Evolutionary conservation across 2,797 vertebrate genomes (phyloP), one percentile per base, ranked within the genome.

Genomic region (Coregonus ussuriensis): DNA sequence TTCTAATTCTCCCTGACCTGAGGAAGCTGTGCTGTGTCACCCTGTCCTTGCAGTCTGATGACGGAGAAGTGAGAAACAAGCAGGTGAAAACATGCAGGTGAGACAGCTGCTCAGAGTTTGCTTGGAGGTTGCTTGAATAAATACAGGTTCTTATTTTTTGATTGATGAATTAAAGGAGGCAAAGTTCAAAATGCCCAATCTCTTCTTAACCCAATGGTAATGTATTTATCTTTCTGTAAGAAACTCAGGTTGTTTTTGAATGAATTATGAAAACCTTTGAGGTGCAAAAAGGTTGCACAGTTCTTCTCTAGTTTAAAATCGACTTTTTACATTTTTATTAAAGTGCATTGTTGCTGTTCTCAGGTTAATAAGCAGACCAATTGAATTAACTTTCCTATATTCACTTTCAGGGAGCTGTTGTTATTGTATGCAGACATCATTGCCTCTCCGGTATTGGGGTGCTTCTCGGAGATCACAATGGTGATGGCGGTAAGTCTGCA

Each of bases 81-180:
- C 96, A 97, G 89, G 85, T 96, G 70, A 95, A 93, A 83, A 94
- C 89, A 74, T 97, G 96, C 96, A 96, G 97, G 97, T 98, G 87
- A 89, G 74, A 14, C 4, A 18, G n/a, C 3, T 6, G 21, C n/a
- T 71, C 35, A n/a, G 6, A 67, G 41, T 15, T 37, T 35, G 5
- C 3, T 15, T 35, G 14, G 33, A 68, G 31, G 16, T 69, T 15
- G 33, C 31, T n/a, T 31, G n/a, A 31, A 25, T 13, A 25, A 33
- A 25, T 29, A 31, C 13, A 47, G 68, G 25, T 13, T 31, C 2
- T 37, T 41, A 21, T 67, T 11, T 5, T 63, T 11, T 18, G 6
- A 69, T 7, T 6, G 7, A 18, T 18, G n/a, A 18, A 41, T 41
- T 70, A 67, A n/a, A 11, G 6, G 31, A 69, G 5, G 31, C 66